Percentiles rank a stretch among this genome's conserved stretches.
Evolutionary conservation across 30 jellyfish, hydroid and myxozoan species (phyloP).

Genomic region (Aurelia aurita complex sp. Pacific): DNA sequence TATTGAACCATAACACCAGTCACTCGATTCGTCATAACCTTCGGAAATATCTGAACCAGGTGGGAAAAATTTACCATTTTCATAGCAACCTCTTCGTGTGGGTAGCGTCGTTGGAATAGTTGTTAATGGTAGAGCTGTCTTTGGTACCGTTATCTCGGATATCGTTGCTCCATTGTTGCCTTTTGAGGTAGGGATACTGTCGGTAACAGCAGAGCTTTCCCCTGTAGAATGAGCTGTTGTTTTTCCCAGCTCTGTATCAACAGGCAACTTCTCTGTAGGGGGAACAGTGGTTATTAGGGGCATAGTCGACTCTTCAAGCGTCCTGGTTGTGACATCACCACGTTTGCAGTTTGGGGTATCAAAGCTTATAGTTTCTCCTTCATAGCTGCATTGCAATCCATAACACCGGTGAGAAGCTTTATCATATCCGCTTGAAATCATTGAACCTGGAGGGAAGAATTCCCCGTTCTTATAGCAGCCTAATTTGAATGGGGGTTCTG

Average conservation of each 20-base stretch:
- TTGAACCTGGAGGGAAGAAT: constrained; percentile 8
- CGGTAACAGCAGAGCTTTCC: too few relatives aligned
- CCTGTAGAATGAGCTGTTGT: too few relatives aligned
- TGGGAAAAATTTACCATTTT: constrained; percentile 26
- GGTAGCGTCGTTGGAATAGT: neutral
- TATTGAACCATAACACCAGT: constrained; percentile 47
- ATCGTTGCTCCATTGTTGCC: too few relatives aligned
- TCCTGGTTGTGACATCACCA: too few relatives aligned
- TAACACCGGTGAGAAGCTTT: constrained; percentile 14
- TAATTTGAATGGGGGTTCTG: too few relatives aligned
- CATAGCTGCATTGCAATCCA: constrained; percentile 18
- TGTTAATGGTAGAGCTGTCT: neutral
- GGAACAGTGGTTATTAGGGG: too few relatives aligned
- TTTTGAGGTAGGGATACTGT: too few relatives aligned
- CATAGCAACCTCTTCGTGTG: constrained; percentile 7
- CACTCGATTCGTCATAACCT: constrained; percentile 1
- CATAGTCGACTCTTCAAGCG: too few relatives aligned
- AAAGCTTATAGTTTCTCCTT: constrained; percentile 22
- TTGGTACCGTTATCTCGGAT: too few relatives aligned
- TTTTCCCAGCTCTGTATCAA: too few relatives aligned
- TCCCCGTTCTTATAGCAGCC: constrained; percentile 35
- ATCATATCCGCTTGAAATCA: constrained; percentile 8
- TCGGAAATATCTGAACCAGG: constrained; percentile 21
- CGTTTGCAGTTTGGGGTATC: constrained; percentile 20
- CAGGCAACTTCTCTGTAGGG: too few relatives aligned